phyloP scores from a whole-genome alignment of 2,888 invertebrate species.

The Cyaniris semiargus region DNA sequence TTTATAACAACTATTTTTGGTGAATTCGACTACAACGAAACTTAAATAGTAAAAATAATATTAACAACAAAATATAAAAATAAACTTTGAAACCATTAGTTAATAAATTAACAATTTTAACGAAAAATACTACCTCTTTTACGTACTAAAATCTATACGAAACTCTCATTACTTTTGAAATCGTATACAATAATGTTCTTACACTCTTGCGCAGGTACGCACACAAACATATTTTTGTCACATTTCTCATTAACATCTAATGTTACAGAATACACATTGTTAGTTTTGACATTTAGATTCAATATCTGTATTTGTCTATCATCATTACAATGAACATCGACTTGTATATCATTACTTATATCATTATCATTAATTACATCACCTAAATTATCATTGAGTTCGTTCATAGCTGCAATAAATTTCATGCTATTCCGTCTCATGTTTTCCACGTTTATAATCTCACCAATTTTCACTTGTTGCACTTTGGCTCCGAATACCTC shows the following conservation, averaged over 20 bases:
- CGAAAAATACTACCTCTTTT: not conserved
- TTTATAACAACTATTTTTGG: not conserved
- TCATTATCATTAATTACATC: constrained; percentile 43
- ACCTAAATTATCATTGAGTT: constrained; percentile 52
- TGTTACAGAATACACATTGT: constrained; percentile 75
- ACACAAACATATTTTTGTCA: constrained; percentile 69
- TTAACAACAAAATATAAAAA: constrained; percentile 4
- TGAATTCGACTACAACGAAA: not conserved
- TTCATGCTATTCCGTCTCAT: constrained; percentile 76
- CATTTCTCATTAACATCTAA: constrained; percentile 67
- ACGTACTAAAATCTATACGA: constrained; percentile 54
- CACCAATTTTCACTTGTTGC: constrained; percentile 66
- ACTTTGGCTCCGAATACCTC: constrained; percentile 50
- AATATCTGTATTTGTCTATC: constrained; percentile 78
- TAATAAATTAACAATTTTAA: not conserved
- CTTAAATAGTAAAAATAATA: constrained; percentile 27
- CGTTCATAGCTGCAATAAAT: constrained; percentile 67
- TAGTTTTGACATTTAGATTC: constrained; percentile 75
- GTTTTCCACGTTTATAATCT: constrained; percentile 71
- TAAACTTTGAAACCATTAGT: not conserved
- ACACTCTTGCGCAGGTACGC: constrained; percentile 67
- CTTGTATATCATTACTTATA: constrained; percentile 50
- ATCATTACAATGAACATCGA: constrained; percentile 58
- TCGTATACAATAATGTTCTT: constrained; percentile 78
- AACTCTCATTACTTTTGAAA: constrained; percentile 75